phyloP scores from a whole-genome alignment of 2,888 invertebrate genomes.

The Drosophila koepferae region DNA sequence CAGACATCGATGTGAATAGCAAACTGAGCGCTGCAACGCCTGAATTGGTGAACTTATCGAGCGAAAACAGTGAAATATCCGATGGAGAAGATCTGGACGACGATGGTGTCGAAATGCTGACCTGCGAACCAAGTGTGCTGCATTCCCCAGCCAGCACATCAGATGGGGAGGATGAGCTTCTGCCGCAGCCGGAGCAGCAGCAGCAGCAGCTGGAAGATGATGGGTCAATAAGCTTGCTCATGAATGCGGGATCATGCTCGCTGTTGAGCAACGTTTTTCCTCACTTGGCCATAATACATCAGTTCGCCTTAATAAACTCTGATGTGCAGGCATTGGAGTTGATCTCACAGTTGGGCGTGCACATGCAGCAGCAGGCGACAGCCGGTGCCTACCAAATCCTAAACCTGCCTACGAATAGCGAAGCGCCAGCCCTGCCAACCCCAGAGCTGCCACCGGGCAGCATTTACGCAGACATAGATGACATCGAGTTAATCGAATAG shows the following conservation, averaged over 20 bases:
- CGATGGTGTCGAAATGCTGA: slow-evolving; percentile 61
- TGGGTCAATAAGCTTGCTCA: slow-evolving; percentile 20
- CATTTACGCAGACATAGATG: slow-evolving; percentile 80
- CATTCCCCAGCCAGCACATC: slow-evolving; percentile 52
- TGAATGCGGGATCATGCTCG: slow-evolving; percentile 62
- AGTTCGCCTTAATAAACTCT: slow-evolving; percentile 80
- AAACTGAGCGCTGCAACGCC: slow-evolving; percentile 19
- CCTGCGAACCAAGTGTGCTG: slow-evolving; percentile 58
- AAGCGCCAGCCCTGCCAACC: slow-evolving; percentile 10
- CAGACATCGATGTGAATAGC: slow-evolving; percentile 58
- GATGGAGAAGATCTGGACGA: slow-evolving; percentile 50
- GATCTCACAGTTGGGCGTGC: slow-evolving; percentile 81
- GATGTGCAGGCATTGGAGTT: slow-evolving; percentile 80
- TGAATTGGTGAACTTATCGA: slow-evolving; percentile 55
- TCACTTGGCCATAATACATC: slow-evolving; percentile 81
- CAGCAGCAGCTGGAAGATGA: slow-evolving; percentile 28
- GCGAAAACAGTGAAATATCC: slow-evolving; percentile 69
- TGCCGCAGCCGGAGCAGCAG: slow-evolving; percentile 7
- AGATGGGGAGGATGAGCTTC: slow-evolving; percentile 42
- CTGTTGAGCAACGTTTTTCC: slow-evolving; percentile 80
- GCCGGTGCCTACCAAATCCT: slow-evolving; percentile 73
- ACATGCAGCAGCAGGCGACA: slow-evolving; percentile 81
- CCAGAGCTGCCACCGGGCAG: slow-evolving; percentile 63
- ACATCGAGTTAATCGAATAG: slow-evolving; percentile 82
- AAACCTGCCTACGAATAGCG: slow-evolving; percentile 61